Evolutionary conservation across 2,888 invertebrate genomes (phyloP), one percentile per base, ranked within the genome.

Genomic region (Cordylochernes scorpioides): DNA sequence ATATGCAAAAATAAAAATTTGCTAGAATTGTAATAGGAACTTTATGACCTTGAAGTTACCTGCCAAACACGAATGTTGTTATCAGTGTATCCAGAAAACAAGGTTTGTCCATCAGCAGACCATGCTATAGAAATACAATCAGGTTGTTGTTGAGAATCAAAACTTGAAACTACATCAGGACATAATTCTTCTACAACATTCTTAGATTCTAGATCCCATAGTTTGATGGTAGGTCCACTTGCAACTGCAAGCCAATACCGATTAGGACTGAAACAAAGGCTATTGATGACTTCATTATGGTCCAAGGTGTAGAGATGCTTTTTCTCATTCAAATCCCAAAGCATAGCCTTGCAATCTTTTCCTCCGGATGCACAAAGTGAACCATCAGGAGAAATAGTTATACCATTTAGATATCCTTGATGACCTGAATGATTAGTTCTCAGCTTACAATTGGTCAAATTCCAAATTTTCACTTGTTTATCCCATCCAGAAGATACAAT

Each of bases 401-500:
- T 94, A 17, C 86, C 84, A 62, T 97, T 97, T 54, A 99, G 59
- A 59, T 88, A 94, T 17, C 91, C 94, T 46, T 71, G 72, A 60
- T 97, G 97, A 32, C 94, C 94, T 49, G 71, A 68, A 53, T 97
- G 94, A 60, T 94, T 91, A 55, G 86, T 91, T 67, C 94, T 94
- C 51, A 97, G 64, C 52, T 78, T 75, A 64, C 94, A 97, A 61
- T 97, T 94, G 32, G 88, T 77, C 59, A 97, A 64, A 53, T 91
- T 94, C 94, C 94, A 97, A 35, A 86, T 80, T 69, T 88, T 88
- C 34, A 91, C 88, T 48, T 77, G 69, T 49, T 77, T 75, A 60
- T 97, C 97, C 94, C 94, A 97, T 43, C 94, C 91, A 56, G 80
- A 78, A 27, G 88, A 91, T 1, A 97, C 94, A 51, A 97, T 97